These are phyloP conservation scores for Gryon sp. DNA, from an alignment of 1,140 invertebrate genomes.

Conservation along the genomic window DNA sequence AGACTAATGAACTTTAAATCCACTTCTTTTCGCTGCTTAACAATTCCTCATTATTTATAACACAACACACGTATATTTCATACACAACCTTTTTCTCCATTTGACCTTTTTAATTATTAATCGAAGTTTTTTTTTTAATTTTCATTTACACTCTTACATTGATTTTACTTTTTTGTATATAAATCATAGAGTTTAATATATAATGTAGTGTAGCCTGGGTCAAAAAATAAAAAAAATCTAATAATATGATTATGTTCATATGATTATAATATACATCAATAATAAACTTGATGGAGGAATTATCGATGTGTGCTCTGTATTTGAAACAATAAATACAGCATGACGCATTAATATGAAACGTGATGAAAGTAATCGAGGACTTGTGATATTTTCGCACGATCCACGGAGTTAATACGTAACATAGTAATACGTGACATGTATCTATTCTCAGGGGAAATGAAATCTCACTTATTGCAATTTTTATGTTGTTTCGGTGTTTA, in stretches of 20 bases:
- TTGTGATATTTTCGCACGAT: slow-evolving; percentile 22
- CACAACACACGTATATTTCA: slow-evolving; percentile 61
- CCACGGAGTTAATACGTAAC: slow-evolving; percentile 20
- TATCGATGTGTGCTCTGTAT: neutral
- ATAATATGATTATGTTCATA: no score
- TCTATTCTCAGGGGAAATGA: slow-evolving; percentile 6
- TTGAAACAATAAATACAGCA: slow-evolving; percentile 14
- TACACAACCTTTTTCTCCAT: no score
- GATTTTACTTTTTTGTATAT: no score
- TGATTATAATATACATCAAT: neutral
- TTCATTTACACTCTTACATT: no score
- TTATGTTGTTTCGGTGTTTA: slow-evolving; percentile 8
- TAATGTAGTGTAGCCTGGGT: no score
- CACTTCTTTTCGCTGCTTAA: slow-evolving; percentile 38
- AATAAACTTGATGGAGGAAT: neutral
- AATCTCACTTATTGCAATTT: slow-evolving; percentile 18
- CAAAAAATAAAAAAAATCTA: no score
- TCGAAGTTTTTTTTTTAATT: no score
- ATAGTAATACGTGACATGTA: slow-evolving; percentile 13
- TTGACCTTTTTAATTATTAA: no score
- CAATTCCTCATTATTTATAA: slow-evolving; percentile 68
- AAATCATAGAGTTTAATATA: no score
- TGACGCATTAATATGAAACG: slow-evolving; percentile 8
- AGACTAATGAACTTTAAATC: slow-evolving; percentile 36
- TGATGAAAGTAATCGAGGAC: slow-evolving; percentile 26